A percentile compares a stretch with the other conserved stretches of the same genome.
Conservation (phyloP, 2,113 vertebrate species). For the Ammodytes dubius region DNA sequence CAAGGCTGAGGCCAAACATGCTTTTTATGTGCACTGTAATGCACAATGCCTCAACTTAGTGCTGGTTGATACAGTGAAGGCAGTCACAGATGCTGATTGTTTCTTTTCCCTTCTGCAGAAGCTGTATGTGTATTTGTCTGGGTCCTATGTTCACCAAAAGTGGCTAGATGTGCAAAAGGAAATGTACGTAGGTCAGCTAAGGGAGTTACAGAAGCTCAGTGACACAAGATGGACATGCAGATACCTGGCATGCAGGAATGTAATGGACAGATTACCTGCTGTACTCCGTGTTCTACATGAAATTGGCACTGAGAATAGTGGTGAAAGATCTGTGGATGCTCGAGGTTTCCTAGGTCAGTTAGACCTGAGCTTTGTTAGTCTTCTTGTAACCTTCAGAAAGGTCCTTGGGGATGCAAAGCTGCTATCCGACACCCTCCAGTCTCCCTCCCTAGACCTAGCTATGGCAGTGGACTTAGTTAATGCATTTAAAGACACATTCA, state of each 20-base stretch:
- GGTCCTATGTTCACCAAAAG: no score
- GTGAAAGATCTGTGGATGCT: slow-evolving; percentile 35
- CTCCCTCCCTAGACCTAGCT: no score
- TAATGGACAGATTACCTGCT: slow-evolving; percentile 29
- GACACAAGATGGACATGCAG: slow-evolving; percentile 42
- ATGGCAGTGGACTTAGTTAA: not conserved
- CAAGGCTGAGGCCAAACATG: no score
- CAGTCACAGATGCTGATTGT: no score
- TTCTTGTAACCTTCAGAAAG: slow-evolving; percentile 21
- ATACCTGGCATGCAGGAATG: slow-evolving; percentile 2
- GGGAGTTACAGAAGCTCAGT: slow-evolving; percentile 24
- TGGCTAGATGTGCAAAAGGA: no score
- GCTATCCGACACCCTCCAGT: no score
- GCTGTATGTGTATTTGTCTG: no score
- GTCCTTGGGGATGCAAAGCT: slow-evolving; percentile 2
- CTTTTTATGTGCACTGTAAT: no score
- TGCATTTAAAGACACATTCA: not conserved
- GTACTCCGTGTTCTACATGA: slow-evolving; percentile 38
- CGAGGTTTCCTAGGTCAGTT: slow-evolving; percentile 21
- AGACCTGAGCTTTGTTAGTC: slow-evolving; percentile 23
- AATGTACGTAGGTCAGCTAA: not conserved
- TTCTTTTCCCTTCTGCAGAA: no score
- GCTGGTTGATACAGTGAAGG: no score
- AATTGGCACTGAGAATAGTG: slow-evolving; percentile 16
- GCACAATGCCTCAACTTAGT: no score